A percentile compares a stretch with the other conserved stretches of the same genome.
Conservation (phyloP, 2,113 vertebrate genomes). For the Corythornis vintsioides region DNA sequence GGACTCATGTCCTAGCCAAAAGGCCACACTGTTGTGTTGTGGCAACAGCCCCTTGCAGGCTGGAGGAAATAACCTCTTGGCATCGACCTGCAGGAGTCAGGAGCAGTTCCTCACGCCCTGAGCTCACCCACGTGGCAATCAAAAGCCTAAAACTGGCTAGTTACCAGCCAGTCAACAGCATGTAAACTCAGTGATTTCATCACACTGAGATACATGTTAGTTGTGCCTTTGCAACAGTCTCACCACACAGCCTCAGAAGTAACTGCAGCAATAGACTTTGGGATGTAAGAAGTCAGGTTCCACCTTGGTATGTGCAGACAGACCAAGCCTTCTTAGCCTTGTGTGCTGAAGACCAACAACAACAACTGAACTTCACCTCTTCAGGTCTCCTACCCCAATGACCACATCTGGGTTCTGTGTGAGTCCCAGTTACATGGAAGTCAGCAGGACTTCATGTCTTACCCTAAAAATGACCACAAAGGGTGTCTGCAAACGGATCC, state of each 20-base stretch:
- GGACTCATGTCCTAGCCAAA: not conserved
- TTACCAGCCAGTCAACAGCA: not conserved
- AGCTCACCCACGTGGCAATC: not conserved
- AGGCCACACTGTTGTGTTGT: not conserved
- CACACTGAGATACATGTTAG: not conserved
- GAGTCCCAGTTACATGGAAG: not conserved
- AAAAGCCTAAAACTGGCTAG: not conserved
- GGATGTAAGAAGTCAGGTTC: not conserved
- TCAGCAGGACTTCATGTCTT: not conserved
- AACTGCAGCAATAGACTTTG: rapidly evolving
- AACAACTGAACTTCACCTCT: not conserved
- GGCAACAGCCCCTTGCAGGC: not conserved
- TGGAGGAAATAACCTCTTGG: not conserved
- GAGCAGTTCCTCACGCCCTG: not conserved
- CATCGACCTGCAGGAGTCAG: not conserved
- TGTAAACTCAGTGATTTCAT: not conserved
- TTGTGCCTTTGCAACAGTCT: not conserved
- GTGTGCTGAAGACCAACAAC: not conserved
- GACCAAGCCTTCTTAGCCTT: not conserved
- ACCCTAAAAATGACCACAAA: not conserved
- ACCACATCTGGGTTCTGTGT: not conserved
- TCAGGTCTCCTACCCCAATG: not conserved
- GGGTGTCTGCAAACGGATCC: not conserved
- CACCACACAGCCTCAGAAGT: not conserved
- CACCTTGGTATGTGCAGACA: rapidly evolving